These are phyloP conservation scores for Lepidocyrtinus sp. DNA, from an alignment of 2,888 invertebrate genomes.

Conservation along the genomic window DNA sequence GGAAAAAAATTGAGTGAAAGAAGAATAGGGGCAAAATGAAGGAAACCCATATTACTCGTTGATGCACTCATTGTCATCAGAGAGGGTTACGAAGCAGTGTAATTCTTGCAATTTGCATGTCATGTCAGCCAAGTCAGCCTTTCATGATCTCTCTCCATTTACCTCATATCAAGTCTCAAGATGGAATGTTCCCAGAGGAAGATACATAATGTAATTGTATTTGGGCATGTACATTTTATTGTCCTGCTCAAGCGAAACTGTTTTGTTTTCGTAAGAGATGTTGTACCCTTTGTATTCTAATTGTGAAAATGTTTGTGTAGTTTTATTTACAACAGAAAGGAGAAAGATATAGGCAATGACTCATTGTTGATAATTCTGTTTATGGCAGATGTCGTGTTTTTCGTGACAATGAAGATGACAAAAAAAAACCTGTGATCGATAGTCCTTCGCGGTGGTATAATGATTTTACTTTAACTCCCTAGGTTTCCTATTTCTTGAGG, in stretches of 20 bases:
- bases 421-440: conserved; percentile 59
- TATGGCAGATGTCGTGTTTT: conserved; percentile 61
- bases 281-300: background rate
- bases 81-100: no score
- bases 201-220: background rate
- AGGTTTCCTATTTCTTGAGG: background rate
- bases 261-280: background rate
- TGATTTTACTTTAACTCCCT: no score
- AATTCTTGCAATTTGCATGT: no score
- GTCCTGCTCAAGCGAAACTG: background rate
- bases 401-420: conserved; percentile 57
- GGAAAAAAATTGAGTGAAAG: background rate
- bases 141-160: conserved; percentile 7
- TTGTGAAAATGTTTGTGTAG: no score
- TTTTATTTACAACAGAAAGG: no score
- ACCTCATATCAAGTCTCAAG: background rate
- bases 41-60: background rate
- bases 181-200: background rate
- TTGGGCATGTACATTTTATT: conserved; percentile 1
- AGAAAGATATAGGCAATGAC: conserved; percentile 38
- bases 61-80: background rate
- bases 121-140: background rate
- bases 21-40: conserved; percentile 5
- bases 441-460: conserved; percentile 42
- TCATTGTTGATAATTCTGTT: conserved; percentile 57